These are phyloP conservation scores for Florisuga fusca DNA, from an alignment of 2,797 vertebrate species.

Conservation along the genomic window DNA sequence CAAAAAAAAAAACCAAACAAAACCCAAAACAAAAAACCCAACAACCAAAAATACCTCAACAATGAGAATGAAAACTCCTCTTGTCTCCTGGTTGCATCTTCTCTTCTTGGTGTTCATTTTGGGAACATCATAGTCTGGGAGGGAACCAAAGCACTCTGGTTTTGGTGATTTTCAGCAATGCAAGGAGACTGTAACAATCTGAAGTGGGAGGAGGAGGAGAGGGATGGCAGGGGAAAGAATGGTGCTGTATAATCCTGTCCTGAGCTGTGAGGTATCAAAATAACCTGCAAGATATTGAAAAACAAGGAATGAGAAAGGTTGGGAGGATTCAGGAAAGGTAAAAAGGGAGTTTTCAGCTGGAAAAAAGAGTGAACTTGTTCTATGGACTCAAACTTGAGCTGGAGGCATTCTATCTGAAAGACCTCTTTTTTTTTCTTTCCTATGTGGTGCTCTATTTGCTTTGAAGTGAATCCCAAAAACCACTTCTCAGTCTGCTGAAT, in stretches of 20 bases:
- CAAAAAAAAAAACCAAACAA: too few species aligned
- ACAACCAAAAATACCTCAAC: too few species aligned
- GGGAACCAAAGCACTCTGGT: not conserved
- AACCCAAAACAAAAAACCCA: too few species aligned
- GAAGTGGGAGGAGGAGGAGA: not conserved
- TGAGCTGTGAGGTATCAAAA: not conserved
- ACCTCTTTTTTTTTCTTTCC: not conserved
- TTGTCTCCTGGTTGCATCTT: not conserved
- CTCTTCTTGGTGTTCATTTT: not conserved
- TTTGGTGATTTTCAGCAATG: not conserved
- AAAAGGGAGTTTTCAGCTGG: not conserved
- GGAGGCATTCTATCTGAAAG: not conserved
- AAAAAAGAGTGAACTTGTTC: not conserved
- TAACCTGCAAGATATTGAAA: not conserved
- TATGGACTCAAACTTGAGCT: not conserved
- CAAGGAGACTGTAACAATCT: not conserved
- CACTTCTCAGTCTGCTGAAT: not conserved
- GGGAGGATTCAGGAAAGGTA: not conserved
- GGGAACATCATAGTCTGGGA: not conserved
- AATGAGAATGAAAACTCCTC: not conserved
- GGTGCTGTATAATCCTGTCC: not conserved
- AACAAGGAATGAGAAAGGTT: not conserved
- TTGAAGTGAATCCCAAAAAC: not conserved
- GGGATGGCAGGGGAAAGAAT: not conserved
- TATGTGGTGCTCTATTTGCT: not conserved